Evolutionary conservation across 2,888 invertebrate species (phyloP), one percentile per base, ranked within the genome.

Genomic region (Tortrix viridana): DNA sequence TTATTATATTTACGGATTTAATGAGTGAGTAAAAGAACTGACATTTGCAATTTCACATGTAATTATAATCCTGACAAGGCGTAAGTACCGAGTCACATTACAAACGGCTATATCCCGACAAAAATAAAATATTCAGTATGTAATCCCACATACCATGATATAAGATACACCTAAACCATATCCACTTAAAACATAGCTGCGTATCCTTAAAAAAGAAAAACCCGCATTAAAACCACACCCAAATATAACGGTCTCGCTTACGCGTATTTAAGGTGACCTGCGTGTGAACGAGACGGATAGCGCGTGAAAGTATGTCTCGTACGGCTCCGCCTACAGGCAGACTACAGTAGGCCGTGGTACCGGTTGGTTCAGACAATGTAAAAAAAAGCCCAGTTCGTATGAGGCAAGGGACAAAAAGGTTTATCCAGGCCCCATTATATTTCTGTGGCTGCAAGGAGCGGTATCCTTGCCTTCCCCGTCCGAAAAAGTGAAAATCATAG

Each of bases 381-480:
- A 76, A 84, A 86, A 86, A 83, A 83, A 81, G 80, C 57, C 76
- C 82, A 82, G 83, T 84, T 66, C 76, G 77, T 75, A 74, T 72
- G 73, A 74, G 64, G 79, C 78, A 81, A 84, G 85, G 85, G 85
- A 86, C 87, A 87, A 85, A 85, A 86, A 87, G 87, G 85, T 82
- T 79, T 70, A 77, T 80, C 77, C 79, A 72, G 77, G 79, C 77
- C 74, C 81, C 84, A 86, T 84, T 85, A 86, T 84, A 63, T 43
- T 63, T 48, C 58, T 69, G 82, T 70, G 83, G 80, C 81, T 74
- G 79, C 65, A 81, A 82, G 86, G 86, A 85, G 74, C 72, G 69
- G 79, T 80, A 79, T 86, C 86, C 86, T 86, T 79, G 79, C 70
- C 65, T 55, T 56, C 52, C 58, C 55, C 65, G 69, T 59, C 67